A percentile compares a stretch with the other conserved stretches of the same genome.
Conservation (phyloP, 2,888 invertebrate species). For the Azorinus chamasolen region DNA sequence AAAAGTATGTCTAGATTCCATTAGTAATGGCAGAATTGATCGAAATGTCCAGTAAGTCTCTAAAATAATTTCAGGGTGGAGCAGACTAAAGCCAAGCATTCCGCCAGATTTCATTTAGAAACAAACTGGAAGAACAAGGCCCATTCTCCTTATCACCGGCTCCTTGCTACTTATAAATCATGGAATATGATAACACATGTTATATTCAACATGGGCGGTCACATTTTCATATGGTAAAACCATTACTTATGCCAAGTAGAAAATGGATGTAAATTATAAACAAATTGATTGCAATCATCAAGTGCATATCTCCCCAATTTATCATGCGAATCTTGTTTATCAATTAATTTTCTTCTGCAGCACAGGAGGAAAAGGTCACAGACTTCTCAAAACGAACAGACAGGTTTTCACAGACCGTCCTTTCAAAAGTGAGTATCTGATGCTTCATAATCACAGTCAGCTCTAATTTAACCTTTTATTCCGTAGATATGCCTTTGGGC, state of each 20-base stretch:
- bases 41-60: no score
- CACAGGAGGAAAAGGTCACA: conserved; percentile 9
- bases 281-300: conserved; percentile 64
- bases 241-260: conserved; percentile 59
- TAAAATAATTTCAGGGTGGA: no score
- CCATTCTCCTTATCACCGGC: no score
- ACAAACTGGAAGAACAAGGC: no score
- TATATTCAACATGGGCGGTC: conserved; percentile 14
- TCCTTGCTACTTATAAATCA: not conserved
- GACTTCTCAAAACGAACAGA: conserved; percentile 4
- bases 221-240: conserved; percentile 54
- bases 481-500: no score
- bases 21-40: no score
- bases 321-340: conserved; percentile 60
- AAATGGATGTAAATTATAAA: conserved; percentile 64
- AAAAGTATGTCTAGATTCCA: no score
- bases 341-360: conserved; percentile 56
- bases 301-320: conserved; percentile 56
- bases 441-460: no score
- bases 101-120: no score
- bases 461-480: no score
- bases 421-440: not conserved
- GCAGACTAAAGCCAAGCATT: no score
- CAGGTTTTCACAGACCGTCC: not conserved
- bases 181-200: conserved; percentile 27